Evolutionary conservation across 2,888 invertebrate genomes (phyloP).

Genomic region (Acleris laterana): DNA sequence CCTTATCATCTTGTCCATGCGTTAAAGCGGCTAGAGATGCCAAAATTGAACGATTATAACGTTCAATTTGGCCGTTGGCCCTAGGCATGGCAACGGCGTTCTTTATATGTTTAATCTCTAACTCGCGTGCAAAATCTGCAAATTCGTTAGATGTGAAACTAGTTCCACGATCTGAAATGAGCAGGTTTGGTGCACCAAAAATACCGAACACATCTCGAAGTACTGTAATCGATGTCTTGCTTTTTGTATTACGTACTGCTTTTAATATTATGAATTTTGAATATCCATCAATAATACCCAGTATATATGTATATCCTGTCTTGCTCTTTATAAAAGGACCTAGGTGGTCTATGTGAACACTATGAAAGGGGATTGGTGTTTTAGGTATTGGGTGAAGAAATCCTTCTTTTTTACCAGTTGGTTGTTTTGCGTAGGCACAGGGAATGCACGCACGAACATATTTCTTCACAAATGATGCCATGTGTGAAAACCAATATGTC

Average conservation of each 20-base stretch:
- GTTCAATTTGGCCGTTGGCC: constrained; percentile 34
- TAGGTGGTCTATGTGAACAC: constrained; percentile 38
- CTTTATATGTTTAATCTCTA: constrained; percentile 35
- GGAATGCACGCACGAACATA: constrained; percentile 27
- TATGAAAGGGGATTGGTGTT: constrained; percentile 25
- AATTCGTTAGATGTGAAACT: constrained; percentile 31
- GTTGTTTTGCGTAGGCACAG: constrained; percentile 29
- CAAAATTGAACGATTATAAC: constrained; percentile 38
- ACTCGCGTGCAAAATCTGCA: constrained; percentile 7
- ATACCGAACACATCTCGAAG: constrained; percentile 21
- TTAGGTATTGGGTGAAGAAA: constrained; percentile 35
- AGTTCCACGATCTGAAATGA: constrained; percentile 34
- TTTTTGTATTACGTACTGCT: constrained; percentile 28
- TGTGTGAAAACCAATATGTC: constrained; percentile 40
- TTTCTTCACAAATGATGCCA: constrained; percentile 28
- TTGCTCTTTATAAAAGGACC: constrained; percentile 39
- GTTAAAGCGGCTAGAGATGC: constrained; percentile 12
- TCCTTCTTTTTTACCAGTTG: constrained; percentile 27
- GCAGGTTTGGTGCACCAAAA: constrained; percentile 27
- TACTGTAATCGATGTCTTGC: constrained; percentile 18
- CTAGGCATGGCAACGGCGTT: constrained; percentile 41
- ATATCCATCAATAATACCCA: constrained; percentile 39
- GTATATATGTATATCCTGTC: constrained; percentile 39
- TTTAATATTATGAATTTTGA: constrained; percentile 35
- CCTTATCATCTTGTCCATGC: constrained; percentile 14